These are phyloP conservation scores for Peromyscus melanophrys DNA, from an alignment of 2,797 vertebrate species.

Conservation along the genomic window DNA sequence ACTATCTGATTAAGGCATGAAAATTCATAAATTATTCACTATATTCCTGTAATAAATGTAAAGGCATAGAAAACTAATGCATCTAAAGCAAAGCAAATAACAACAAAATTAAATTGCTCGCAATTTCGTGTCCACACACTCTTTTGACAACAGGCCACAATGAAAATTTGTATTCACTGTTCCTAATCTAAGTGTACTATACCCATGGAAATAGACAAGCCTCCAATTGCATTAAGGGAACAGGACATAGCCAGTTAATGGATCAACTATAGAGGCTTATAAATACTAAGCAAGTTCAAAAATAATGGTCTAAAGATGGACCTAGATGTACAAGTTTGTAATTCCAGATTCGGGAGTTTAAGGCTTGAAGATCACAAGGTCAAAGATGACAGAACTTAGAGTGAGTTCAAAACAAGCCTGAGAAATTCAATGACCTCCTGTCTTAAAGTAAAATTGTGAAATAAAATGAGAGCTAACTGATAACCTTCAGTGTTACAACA, in stretches of 20 bases:
- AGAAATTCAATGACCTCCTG: not conserved
- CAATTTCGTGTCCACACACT: slow-evolving; percentile 18
- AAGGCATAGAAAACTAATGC: slow-evolving; percentile 24
- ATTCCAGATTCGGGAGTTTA: not conserved
- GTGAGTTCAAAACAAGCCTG: not conserved
- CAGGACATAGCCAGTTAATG: not conserved
- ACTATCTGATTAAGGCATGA: not conserved
- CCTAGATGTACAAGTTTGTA: not conserved
- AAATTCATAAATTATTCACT: slow-evolving; percentile 34
- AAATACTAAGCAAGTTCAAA: slow-evolving; percentile 2
- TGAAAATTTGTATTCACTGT: not conserved
- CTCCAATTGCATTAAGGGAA: not conserved
- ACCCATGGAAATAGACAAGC: not conserved
- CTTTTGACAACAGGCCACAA: slow-evolving; percentile 28
- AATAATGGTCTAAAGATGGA: not conserved
- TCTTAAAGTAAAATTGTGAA: not conserved
- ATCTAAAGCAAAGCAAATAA: slow-evolving; percentile 48
- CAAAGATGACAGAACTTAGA: not conserved
- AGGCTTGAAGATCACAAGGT: not conserved
- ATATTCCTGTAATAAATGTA: slow-evolving; percentile 4
- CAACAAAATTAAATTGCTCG: slow-evolving; percentile 39
- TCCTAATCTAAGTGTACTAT: not conserved
- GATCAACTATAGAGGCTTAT: not conserved
- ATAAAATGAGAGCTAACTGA: not conserved
- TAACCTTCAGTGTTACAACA: not conserved